Percentiles rank a stretch among this genome's conserved stretches.
These are phyloP conservation scores for Drosophila guanche DNA, from an alignment of 1,140 invertebrate genomes.

Conservation along the genomic window DNA sequence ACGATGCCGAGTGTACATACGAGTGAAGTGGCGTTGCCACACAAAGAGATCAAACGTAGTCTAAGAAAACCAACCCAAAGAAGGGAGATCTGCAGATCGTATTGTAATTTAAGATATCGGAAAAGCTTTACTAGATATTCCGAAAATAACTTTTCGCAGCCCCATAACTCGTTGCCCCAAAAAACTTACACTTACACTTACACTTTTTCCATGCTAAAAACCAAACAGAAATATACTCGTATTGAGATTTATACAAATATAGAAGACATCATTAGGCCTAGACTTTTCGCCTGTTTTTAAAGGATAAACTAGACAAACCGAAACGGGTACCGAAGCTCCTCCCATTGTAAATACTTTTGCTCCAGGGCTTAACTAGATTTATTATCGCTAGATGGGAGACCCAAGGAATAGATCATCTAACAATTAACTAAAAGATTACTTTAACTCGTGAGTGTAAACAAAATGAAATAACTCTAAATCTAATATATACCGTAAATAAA, in stretches of 20 bases:
- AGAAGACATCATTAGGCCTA: slow-evolving; percentile 66
- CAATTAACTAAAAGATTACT: slow-evolving; percentile 47
- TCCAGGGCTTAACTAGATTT: slow-evolving; percentile 60
- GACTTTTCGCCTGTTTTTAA: slow-evolving; percentile 47
- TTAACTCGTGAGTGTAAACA: slow-evolving; percentile 52
- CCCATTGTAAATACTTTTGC: slow-evolving; percentile 71
- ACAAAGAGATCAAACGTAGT: slow-evolving; percentile 23
- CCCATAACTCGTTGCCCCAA: slow-evolving; percentile 30
- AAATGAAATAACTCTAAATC: slow-evolving; percentile 9
- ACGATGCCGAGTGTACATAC: slow-evolving; percentile 18
- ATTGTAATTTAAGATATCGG: slow-evolving; percentile 34
- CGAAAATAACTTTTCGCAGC: slow-evolving; percentile 36
- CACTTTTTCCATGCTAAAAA: slow-evolving; percentile 38
- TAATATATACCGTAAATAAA: slow-evolving; percentile 53
- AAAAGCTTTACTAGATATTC: slow-evolving; percentile 63
- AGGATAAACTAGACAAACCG: slow-evolving; percentile 26
- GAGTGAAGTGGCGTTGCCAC: neutral
- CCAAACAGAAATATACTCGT: slow-evolving; percentile 23
- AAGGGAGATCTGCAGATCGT: slow-evolving; percentile 2
- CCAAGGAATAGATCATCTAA: slow-evolving; percentile 28
- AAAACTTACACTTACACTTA: slow-evolving; percentile 1
- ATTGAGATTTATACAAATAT: slow-evolving; percentile 41
- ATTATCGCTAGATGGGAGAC: slow-evolving; percentile 33
- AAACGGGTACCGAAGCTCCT: slow-evolving; percentile 50
- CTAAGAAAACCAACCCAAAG: too few relatives aligned